Conservation (phyloP, 2,888 invertebrate species). For the Caprella mutica region DNA sequence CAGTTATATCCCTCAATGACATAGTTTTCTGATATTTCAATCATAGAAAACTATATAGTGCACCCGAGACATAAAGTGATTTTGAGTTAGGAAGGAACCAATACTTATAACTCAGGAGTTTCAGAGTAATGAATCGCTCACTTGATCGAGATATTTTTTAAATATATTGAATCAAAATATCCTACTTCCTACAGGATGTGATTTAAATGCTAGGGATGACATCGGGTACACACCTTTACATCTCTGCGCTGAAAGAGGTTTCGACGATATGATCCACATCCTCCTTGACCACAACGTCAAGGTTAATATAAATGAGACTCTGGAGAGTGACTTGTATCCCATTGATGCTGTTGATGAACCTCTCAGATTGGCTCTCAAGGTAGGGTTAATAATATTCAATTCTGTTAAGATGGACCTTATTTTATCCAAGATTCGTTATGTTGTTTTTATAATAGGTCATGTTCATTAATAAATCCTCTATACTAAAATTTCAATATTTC, state of each 20-base stretch:
- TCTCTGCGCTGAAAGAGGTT: slow-evolving; percentile 78
- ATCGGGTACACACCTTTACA: slow-evolving; percentile 85
- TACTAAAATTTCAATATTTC: no score
- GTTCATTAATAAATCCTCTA: no score
- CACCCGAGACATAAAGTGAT: no score
- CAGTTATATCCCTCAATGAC: no score
- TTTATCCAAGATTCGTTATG: neutral
- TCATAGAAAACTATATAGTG: no score
- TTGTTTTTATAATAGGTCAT: neutral
- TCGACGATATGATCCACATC: slow-evolving; percentile 46
- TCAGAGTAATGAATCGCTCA: no score
- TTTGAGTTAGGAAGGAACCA: no score
- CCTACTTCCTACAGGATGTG: slow-evolving; percentile 66
- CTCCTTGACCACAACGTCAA: slow-evolving; percentile 65
- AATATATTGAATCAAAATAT: neutral
- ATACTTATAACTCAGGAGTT: no score
- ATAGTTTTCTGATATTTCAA: no score
- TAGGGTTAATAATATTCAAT: no score
- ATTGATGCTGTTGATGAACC: slow-evolving; percentile 56
- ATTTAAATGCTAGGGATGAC: slow-evolving; percentile 71
- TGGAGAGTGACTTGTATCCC: slow-evolving; percentile 21
- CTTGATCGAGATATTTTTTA: no score
- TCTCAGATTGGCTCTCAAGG: slow-evolving; percentile 68
- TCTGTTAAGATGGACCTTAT: no score
- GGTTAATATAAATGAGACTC: slow-evolving; percentile 61